Base-by-base conservation (phyloP, 2,888 invertebrate genomes). In the Macroteleia sp. region DNA sequence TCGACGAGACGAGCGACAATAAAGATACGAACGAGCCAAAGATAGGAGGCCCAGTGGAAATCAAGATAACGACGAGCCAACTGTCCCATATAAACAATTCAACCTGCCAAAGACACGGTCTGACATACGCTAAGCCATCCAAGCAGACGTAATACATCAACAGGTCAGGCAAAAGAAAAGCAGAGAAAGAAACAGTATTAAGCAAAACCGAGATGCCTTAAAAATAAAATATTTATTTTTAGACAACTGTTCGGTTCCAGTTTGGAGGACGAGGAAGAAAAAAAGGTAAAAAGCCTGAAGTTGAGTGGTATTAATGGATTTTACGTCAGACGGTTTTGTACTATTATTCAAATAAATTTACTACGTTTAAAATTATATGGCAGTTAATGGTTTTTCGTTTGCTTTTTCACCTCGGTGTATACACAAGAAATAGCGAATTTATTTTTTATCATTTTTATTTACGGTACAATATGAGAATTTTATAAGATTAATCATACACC, bases 1-100 rank as follows among this genome's bases (percentile, higher is more conserved):
- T 34, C 66, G 44, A 74, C 42, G 48, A 22, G 41, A 20, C 56
- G 30, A 19, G 14, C 5, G 59, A 59, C 32, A 25, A 73, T 73
- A 73, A 64, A 64, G 34, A 48, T 20, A 19, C 22, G 48, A 61
- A 61, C 41, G 50, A 59, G 52, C n/a, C 44, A 22, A 52, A 67
- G 59, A 66, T 67, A 67, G 56, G 67, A 69, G 75, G 67, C 67
- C 67, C 62, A 42, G 67, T 69, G 62, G 67, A 69, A 76, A 76
- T 76, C 75, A 76, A 48, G 61, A 50, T 69, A 62, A 75, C 61
- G 69, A 42, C 25, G 48, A 56, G 67, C 36, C 61, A 69, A 75
- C 50, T 62, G 66, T 52, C 52, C 39, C 34, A 48, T 59, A 59
- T 66, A 74, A 66, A 69, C 62, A 69, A 69, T 69, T 76, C 56